Conservation (phyloP, 1,140 invertebrate species). For the Bombus polaris region DNA sequence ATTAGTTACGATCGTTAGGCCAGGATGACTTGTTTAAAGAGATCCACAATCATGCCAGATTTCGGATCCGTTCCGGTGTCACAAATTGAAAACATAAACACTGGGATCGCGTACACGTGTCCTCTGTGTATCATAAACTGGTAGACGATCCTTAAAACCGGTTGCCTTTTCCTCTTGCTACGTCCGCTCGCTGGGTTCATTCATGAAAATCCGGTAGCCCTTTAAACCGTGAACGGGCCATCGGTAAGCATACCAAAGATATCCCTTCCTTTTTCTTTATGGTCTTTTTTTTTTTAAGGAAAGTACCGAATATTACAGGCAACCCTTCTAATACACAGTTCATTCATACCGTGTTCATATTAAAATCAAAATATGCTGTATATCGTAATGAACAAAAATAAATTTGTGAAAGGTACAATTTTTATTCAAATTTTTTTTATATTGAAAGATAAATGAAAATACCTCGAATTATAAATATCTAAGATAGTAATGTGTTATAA, state of each 20-base stretch:
- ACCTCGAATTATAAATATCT: background rate
- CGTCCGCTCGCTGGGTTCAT: constrained; percentile 57
- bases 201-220: constrained; percentile 51
- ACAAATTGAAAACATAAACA: constrained; percentile 57
- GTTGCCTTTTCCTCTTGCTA: constrained; percentile 57
- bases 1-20: background rate
- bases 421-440: too few species aligned
- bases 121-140: constrained; percentile 62
- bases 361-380: background rate
- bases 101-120: constrained; percentile 57
- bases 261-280: background rate
- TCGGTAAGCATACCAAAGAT: background rate
- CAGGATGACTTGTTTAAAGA: background rate
- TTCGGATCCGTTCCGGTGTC: constrained; percentile 37
- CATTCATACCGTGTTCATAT: background rate
- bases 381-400: background rate
- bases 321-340: too few species aligned
- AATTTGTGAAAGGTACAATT: background rate
- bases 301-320: background rate
- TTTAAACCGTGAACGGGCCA: constrained; percentile 36
- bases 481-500: background rate
- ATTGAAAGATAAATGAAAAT: background rate
- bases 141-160: constrained; percentile 39
- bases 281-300: background rate
- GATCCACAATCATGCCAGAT: constrained; percentile 17